These are phyloP conservation scores for Atherinomorus stipes DNA, from an alignment of 2,113 vertebrate species.

Conservation along the genomic window DNA sequence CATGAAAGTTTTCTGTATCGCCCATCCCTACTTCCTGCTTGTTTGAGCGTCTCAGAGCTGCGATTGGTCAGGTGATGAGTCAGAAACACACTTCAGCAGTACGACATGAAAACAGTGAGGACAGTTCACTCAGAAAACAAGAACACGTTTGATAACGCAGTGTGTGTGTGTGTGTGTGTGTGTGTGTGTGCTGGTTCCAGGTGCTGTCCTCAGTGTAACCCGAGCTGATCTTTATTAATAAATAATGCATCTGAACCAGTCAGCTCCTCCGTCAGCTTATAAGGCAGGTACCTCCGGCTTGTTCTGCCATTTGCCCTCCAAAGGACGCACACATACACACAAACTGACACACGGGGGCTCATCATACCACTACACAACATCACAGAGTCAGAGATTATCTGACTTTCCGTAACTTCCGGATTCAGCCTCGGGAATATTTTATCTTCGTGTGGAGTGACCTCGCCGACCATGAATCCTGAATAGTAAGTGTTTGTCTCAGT, in stretches of 20 bases:
- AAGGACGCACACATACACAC: conserved; percentile 14
- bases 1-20: too few relatives aligned
- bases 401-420: conserved; percentile 1
- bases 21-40: conserved; percentile 32
- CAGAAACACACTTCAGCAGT: neutral
- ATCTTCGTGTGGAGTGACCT: conserved; percentile 8
- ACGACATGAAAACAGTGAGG: neutral
- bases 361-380: neutral
- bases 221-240: conserved; percentile 64
- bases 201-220: conserved; percentile 66
- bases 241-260: conserved; percentile 62
- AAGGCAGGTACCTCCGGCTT: conserved; percentile 13
- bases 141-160: fast-evolving
- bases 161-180: conserved; percentile 11
- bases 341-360: neutral
- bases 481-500: conserved; percentile 61
- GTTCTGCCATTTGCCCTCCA: conserved; percentile 49
- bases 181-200: conserved; percentile 38
- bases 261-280: conserved; percentile 47
- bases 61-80: neutral
- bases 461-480: conserved; percentile 65
- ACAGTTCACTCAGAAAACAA: neutral
- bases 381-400: neutral
- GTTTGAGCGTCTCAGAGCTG: neutral
- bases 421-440: conserved; percentile 9